These are phyloP conservation scores for Criorhina ranunculi DNA, from an alignment of 2,888 invertebrate species.

Conservation along the genomic window DNA sequence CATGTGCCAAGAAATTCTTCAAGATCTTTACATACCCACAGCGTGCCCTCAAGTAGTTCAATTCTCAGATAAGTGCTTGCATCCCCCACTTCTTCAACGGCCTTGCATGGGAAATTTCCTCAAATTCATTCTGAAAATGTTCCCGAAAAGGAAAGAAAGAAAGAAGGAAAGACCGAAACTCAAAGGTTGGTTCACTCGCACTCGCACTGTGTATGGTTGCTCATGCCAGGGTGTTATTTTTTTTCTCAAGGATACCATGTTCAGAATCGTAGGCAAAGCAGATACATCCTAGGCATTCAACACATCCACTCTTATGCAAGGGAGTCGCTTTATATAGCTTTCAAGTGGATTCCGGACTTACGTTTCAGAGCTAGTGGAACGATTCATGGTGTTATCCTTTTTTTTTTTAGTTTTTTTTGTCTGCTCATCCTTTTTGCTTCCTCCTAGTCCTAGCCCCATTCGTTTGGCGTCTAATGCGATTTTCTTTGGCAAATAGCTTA, in stretches of 20 bases:
- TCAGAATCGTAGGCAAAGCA: constrained; percentile 46
- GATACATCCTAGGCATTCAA: constrained; percentile 36
- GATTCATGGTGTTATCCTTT: constrained; percentile 47
- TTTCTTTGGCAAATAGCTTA: constrained; percentile 72
- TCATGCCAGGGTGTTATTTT: not conserved
- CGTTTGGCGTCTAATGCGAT: constrained; percentile 69
- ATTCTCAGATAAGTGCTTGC: constrained; percentile 54
- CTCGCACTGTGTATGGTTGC: constrained; percentile 6
- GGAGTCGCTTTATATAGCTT: constrained; percentile 21
- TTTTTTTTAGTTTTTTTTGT: not conserved
- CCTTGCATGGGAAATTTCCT: not conserved
- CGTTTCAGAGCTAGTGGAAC: constrained; percentile 21
- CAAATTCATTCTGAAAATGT: constrained; percentile 41
- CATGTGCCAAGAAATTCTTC: constrained; percentile 53
- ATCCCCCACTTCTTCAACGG: constrained; percentile 3
- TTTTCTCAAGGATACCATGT: not conserved
- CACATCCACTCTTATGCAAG: constrained; percentile 22
- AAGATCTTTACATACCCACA: constrained; percentile 51
- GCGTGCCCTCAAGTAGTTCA: constrained; percentile 49
- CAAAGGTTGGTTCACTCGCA: constrained; percentile 14
- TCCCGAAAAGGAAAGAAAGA: constrained; percentile 26
- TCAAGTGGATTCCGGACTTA: constrained; percentile 50
- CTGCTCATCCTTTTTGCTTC: constrained; percentile 27
- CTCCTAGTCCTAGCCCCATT: constrained; percentile 30
- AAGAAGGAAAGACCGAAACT: not conserved